phyloP scores from a whole-genome alignment of 2,888 invertebrate species.

The Caradrina clavipalpis region DNA sequence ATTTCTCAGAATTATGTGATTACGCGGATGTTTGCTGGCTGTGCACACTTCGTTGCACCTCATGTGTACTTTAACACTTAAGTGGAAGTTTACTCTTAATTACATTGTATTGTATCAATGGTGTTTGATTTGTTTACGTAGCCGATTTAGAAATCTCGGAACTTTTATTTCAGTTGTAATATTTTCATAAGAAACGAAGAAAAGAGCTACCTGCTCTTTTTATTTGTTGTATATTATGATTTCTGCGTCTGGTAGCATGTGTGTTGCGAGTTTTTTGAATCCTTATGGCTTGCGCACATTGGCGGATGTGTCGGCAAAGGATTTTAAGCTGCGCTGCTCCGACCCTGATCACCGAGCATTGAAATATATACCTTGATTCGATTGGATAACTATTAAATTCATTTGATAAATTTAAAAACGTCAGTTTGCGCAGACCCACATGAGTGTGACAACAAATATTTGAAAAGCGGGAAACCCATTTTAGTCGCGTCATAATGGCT shows the following conservation, averaged over 20 bases:
- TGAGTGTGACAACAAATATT: slow-evolving; percentile 11
- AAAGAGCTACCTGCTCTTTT: not conserved
- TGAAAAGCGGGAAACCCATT: slow-evolving; percentile 19
- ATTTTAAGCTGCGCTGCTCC: no score
- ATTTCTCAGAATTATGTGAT: slow-evolving; percentile 85
- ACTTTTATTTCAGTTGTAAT: slow-evolving; percentile 35
- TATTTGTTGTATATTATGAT: not conserved
- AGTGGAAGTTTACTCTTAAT: slow-evolving; percentile 76
- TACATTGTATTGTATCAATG: slow-evolving; percentile 76
- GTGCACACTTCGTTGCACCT: slow-evolving; percentile 74
- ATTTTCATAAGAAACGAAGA: slow-evolving; percentile 7
- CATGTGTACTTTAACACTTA: slow-evolving; percentile 65
- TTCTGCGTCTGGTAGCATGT: no score
- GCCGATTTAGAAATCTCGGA: slow-evolving; percentile 49
- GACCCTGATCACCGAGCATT: no score
- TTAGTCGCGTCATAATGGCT: slow-evolving; percentile 31
- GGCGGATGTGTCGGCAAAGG: no score
- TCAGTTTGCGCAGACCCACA: not conserved
- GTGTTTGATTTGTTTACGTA: slow-evolving; percentile 49
- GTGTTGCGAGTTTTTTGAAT: no score
- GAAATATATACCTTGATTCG: no score
- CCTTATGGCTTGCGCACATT: no score
- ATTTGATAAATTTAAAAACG: no score
- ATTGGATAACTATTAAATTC: no score
- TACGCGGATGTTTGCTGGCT: slow-evolving; percentile 84